Percentiles rank a stretch among this genome's conserved stretches.
These are phyloP conservation scores for Astropecten irregularis DNA, from an alignment of 53 echinoderm and acorn worm species.

Conservation along the genomic window DNA sequence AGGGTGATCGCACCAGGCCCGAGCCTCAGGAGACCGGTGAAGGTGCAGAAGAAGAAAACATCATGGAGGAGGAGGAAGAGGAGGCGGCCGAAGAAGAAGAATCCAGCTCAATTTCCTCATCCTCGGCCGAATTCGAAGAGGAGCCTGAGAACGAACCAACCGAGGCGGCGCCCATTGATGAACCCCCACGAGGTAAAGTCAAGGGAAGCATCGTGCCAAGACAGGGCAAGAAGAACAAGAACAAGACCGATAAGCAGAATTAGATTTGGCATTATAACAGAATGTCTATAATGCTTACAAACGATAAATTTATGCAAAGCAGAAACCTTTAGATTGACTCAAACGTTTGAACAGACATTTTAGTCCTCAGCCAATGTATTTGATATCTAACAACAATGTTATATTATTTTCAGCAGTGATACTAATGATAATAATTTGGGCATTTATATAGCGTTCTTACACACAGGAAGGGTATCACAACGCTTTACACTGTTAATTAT, in stretches of 20 bases:
- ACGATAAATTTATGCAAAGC: no score
- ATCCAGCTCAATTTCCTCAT: not conserved
- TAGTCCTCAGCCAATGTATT: no score
- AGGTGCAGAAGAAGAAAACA: not conserved
- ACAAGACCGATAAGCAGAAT: not conserved
- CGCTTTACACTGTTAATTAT: no score
- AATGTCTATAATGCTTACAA: no score
- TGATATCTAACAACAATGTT: no score
- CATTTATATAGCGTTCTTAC: no score
- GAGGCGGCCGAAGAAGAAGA: not conserved
- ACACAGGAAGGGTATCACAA: no score
- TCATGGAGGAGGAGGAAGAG: not conserved
- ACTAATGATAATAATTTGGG: no score
- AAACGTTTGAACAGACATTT: no score
- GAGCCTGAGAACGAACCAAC: not conserved
- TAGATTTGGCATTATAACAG: no score
- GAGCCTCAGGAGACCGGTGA: not conserved
- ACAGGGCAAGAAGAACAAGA: conserved; percentile 31
- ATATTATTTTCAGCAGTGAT: no score
- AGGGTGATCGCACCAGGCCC: not conserved
- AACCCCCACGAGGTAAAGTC: not conserved
- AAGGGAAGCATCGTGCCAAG: conserved; percentile 26
- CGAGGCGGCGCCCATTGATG: not conserved
- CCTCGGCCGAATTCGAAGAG: not conserved
- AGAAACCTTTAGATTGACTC: no score